Conservation (phyloP, 2,888 invertebrate genomes). For the Colostygia pectinataria region DNA sequence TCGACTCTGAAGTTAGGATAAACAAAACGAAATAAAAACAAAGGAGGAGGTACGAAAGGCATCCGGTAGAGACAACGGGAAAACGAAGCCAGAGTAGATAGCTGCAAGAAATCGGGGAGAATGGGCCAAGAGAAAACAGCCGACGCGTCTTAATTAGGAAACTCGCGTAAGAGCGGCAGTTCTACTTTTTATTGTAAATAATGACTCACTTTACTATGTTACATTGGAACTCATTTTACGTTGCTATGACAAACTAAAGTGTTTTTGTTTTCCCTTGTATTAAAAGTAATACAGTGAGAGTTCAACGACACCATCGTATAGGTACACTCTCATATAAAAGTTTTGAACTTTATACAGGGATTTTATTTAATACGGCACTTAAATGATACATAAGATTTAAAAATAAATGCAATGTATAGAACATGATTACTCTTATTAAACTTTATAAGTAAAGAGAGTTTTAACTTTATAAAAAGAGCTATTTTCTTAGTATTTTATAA, state of each 20-base stretch:
- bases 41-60: constrained; percentile 34
- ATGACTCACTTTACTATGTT: constrained; percentile 26
- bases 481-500: not conserved
- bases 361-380: constrained; percentile 15
- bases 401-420: too few relatives aligned
- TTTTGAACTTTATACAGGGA: constrained; percentile 19
- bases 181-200: constrained; percentile 38
- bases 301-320: constrained; percentile 25
- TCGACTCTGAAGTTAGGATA: constrained; percentile 29
- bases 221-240: not conserved
- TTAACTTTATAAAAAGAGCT: constrained; percentile 1
- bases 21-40: constrained; percentile 37
- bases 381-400: too few relatives aligned
- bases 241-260: constrained; percentile 30
- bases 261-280: constrained; percentile 28
- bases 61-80: constrained; percentile 27
- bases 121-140: constrained; percentile 11
- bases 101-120: constrained; percentile 1
- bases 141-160: constrained; percentile 32
- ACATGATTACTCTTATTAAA: too few relatives aligned
- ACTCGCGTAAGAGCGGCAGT: constrained; percentile 27
- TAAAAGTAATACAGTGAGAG: constrained; percentile 22
- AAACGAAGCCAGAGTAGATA: not conserved
- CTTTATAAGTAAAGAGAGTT: constrained; percentile 3
- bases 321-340: constrained; percentile 17